Evolutionary conservation across 2,797 vertebrate genomes (phyloP).

Genomic region (Sebastes aleutianus): DNA sequence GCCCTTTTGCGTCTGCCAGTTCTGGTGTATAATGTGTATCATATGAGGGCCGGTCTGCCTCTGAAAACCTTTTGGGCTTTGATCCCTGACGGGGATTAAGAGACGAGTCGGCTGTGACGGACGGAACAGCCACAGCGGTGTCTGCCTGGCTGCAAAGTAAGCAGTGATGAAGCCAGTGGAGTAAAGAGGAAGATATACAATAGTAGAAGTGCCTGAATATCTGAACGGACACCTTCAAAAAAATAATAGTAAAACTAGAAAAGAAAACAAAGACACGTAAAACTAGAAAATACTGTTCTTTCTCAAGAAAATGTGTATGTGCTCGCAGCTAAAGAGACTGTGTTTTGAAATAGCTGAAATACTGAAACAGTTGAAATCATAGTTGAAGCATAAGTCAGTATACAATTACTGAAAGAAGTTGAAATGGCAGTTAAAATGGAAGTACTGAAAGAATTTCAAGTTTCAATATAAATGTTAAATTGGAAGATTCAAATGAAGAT

Average conservation of each 20-base stretch:
- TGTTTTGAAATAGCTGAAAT: neutral
- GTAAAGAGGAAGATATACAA: neutral
- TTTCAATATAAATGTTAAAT: neutral
- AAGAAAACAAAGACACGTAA: neutral
- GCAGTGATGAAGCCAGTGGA: constrained; percentile 5
- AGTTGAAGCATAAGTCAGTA: neutral
- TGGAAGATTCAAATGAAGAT: neutral
- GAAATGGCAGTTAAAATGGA: neutral
- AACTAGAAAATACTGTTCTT: neutral
- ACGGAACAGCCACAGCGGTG: constrained; percentile 38
- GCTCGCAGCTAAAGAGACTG: neutral
- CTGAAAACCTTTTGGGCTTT: constrained; percentile 56
- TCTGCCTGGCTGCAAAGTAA: constrained; percentile 24
- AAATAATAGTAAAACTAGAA: neutral
- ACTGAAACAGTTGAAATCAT: neutral
- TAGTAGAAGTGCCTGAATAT: neutral
- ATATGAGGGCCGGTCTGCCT: constrained; percentile 67
- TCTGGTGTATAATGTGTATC: constrained; percentile 74
- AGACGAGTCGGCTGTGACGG: constrained; percentile 53
- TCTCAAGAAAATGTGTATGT: neutral
- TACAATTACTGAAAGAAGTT: neutral
- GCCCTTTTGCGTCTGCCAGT: constrained; percentile 64
- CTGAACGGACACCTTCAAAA: neutral
- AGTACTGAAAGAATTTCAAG: neutral
- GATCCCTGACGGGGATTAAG: constrained; percentile 68